A percentile compares a stretch with the other conserved stretches of the same genome.
Conservation (phyloP, 2,113 vertebrate genomes). For the Pomatorhinus ruficollis region DNA sequence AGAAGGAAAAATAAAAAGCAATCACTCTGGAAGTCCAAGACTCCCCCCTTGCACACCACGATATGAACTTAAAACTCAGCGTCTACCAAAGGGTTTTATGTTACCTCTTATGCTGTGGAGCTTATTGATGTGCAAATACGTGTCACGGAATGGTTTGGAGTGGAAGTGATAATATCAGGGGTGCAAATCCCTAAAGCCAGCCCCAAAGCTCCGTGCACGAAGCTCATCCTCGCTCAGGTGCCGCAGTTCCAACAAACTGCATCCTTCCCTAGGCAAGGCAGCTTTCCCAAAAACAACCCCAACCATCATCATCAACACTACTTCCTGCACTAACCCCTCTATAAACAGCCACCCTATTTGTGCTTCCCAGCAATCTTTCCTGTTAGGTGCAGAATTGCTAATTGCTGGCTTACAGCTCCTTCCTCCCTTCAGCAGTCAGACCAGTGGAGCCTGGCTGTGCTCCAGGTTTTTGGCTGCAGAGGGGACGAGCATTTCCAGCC, state of each 20-base stretch:
- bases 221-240: not conserved
- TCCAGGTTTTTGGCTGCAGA: not conserved
- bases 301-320: not conserved
- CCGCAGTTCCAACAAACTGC: fast-evolving
- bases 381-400: constrained; percentile 55
- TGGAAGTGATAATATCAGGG: not conserved
- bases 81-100: not conserved
- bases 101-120: not conserved
- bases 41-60: no score
- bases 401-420: constrained; percentile 60
- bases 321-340: constrained; percentile 5
- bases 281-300: not conserved
- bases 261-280: not conserved
- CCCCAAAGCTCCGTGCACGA: fast-evolving
- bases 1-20: not conserved
- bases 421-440: constrained; percentile 27
- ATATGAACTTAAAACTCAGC: not conserved
- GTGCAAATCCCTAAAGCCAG: not conserved
- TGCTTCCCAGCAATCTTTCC: constrained; percentile 62
- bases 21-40: not conserved
- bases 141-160: not conserved
- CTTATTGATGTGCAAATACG: not conserved
- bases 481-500: constrained; percentile 38
- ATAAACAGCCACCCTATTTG: constrained; percentile 57
- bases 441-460: not conserved